Conservation (phyloP, 2,113 vertebrate genomes). For the Perca flavescens region DNA sequence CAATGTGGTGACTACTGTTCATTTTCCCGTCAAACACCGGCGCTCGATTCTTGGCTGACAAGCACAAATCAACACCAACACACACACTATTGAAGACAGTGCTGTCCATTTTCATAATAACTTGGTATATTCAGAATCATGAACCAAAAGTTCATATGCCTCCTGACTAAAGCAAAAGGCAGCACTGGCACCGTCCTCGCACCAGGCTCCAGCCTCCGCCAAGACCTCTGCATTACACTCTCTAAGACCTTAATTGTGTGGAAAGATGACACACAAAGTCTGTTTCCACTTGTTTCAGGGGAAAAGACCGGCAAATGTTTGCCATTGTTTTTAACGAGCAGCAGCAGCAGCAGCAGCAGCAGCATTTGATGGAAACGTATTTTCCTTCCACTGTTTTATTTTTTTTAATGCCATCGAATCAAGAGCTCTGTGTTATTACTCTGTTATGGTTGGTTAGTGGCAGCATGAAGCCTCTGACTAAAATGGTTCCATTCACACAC, state of each 20-base stretch:
- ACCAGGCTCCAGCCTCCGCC: constrained; percentile 40
- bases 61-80: constrained; percentile 41
- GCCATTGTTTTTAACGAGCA: constrained; percentile 73
- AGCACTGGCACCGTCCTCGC: constrained; percentile 41
- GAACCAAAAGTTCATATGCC: background rate
- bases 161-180: constrained; percentile 31
- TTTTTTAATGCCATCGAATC: constrained; percentile 60
- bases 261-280: constrained; percentile 79
- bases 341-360: constrained; percentile 47
- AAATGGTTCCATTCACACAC: background rate
- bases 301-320: constrained; percentile 70
- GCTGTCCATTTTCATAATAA: background rate
- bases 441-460: constrained; percentile 48
- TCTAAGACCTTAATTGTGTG: constrained; percentile 72
- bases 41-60: constrained; percentile 3
- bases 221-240: constrained; percentile 57
- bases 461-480: constrained; percentile 36
- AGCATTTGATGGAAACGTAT: constrained; percentile 53
- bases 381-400: constrained; percentile 68
- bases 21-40: constrained; percentile 41
- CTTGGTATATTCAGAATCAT: background rate
- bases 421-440: constrained; percentile 55
- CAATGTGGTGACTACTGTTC: constrained; percentile 23
- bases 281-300: constrained; percentile 72
- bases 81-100: background rate